A percentile compares a stretch with the other conserved stretches of the same genome.
phyloP scores from a whole-genome alignment of 2,113 vertebrate genomes.

The pig (Sus scrofa) region T2T-Sscrofa CM000822.6:46510501-46511000 shows the following conservation, averaged over 20 bases:
- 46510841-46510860: background rate
- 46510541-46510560: conserved; percentile 61
- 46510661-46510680: background rate
- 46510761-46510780: background rate
- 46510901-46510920: background rate
- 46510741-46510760: background rate
- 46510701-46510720: background rate
- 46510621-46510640: background rate
- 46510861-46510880: background rate
- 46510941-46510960: background rate
- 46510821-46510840: background rate
- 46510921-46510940: conserved; percentile 15
- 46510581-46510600: conserved; percentile 52
- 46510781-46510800: background rate
- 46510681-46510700: background rate
- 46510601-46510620: background rate
- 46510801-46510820: background rate
- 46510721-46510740: background rate
- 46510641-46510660: background rate
- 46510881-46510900: background rate
- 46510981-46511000: background rate
- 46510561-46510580: conserved; percentile 53
- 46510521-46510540: conserved; percentile 51
- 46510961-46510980: background rate
- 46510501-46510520: conserved; percentile 55